Conservation (phyloP, 2,888 invertebrate species). For the Gryllus longicercus region DNA sequence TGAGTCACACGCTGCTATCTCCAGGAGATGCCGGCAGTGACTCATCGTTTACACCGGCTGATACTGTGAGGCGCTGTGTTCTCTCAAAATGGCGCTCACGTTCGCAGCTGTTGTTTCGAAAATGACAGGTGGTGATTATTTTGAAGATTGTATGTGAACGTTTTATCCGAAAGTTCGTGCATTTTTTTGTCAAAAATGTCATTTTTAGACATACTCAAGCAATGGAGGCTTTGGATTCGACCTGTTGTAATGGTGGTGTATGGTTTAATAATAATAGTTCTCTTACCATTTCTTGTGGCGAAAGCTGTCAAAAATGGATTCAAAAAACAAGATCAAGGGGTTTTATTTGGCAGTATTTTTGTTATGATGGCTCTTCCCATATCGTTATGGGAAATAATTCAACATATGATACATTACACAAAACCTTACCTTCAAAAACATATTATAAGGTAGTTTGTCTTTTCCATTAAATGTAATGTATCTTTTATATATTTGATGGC, state of each 20-base stretch:
- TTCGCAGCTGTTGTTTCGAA: no score
- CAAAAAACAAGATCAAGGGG: conserved; percentile 72
- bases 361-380: conserved; percentile 86
- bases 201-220: conserved; percentile 34
- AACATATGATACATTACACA: conserved; percentile 90
- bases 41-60: no score
- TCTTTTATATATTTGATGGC: background rate
- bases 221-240: conserved; percentile 87
- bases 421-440: conserved; percentile 89
- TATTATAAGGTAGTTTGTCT: conserved; percentile 70
- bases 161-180: no score
- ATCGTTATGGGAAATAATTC: conserved; percentile 90
- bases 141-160: no score
- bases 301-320: conserved; percentile 78
- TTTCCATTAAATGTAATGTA: background rate
- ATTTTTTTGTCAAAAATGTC: background rate
- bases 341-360: conserved; percentile 85
- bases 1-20: no score
- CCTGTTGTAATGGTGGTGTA: conserved; percentile 78
- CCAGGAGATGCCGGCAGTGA: no score
- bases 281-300: conserved; percentile 78
- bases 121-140: no score
- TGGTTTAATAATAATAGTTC: conserved; percentile 73
- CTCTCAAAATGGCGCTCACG: no score
- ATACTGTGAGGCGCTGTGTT: no score